Evolutionary conservation across 1,140 invertebrate genomes (phyloP).

Genomic region (Triops longicaudatus): DNA sequence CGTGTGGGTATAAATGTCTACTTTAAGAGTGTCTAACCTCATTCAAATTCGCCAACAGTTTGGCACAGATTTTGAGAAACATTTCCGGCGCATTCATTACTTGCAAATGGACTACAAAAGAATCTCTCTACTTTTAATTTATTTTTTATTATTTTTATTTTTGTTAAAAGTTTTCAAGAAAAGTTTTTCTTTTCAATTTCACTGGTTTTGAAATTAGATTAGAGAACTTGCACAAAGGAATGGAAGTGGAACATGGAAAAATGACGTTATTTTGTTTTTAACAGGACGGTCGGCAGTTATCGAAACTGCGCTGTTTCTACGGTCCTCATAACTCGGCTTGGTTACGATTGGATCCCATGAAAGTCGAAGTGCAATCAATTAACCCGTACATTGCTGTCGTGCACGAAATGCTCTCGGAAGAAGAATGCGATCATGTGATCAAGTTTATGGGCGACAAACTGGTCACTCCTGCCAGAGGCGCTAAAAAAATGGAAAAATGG

Average conservation of each 20-base stretch:
- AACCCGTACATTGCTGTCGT: slow-evolving; percentile 44
- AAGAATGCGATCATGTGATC: slow-evolving; percentile 37
- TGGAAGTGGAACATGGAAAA: no score
- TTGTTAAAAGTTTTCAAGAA: no score
- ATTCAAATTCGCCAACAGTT: no score
- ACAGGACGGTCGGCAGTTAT: neutral
- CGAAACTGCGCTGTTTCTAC: slow-evolving; percentile 10
- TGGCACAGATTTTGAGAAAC: no score
- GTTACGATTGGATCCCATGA: slow-evolving; percentile 40
- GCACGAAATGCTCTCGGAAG: slow-evolving; percentile 44
- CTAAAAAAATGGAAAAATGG: slow-evolving; percentile 2
- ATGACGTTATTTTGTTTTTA: neutral
- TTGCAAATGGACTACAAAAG: no score
- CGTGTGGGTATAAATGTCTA: neutral
- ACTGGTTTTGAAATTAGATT: no score
- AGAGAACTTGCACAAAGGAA: no score
- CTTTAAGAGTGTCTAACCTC: neutral
- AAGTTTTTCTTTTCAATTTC: no score
- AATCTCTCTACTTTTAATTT: no score
- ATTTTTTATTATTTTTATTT: no score
- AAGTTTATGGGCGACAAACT: neutral
- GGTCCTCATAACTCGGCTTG: neutral
- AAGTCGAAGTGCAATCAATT: slow-evolving; percentile 43
- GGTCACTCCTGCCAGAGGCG: neutral
- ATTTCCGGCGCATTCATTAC: no score